Evolutionary conservation across 35 echinoderm and acorn worm species (phyloP).

Genomic region (Ophiothrix spiculata): DNA sequence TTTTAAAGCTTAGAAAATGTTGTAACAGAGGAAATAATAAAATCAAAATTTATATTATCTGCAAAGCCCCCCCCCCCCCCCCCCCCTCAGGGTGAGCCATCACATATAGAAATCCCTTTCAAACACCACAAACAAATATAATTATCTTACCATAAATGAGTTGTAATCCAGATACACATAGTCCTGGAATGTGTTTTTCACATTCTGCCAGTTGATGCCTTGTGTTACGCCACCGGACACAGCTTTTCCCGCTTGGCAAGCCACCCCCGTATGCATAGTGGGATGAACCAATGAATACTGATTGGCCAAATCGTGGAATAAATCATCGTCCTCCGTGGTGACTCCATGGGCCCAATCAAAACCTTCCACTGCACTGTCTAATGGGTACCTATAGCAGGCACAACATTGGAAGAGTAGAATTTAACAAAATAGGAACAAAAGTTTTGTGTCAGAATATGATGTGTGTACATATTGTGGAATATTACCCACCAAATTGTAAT

Average conservation of each 20-base stretch:
- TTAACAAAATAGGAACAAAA: no score
- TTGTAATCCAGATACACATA: slow-evolving; percentile 67
- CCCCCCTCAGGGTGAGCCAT: no score
- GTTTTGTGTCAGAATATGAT: no score
- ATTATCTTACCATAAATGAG: slow-evolving; percentile 65
- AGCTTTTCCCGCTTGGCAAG: slow-evolving; percentile 40
- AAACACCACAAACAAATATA: background rate
- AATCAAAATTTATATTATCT: no score
- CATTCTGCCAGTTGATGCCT: slow-evolving; percentile 46
- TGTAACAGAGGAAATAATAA: no score
- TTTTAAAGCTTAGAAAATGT: no score
- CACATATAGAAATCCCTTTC: no score
- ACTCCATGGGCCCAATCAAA: slow-evolving; percentile 40
- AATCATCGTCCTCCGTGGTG: slow-evolving; percentile 71
- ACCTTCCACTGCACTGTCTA: slow-evolving; percentile 38
- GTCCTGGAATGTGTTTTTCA: slow-evolving; percentile 69
- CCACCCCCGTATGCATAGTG: slow-evolving; percentile 44
- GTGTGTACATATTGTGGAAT: no score
- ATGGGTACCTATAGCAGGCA: no score
- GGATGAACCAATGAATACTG: slow-evolving; percentile 59
- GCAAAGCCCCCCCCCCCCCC: no score
- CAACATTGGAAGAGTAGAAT: no score
- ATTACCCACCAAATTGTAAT: no score
- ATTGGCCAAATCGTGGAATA: slow-evolving; percentile 60
- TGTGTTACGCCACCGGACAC: slow-evolving; percentile 34